Percentiles rank a stretch among this genome's conserved stretches.
Evolutionary conservation across 2,888 invertebrate genomes (phyloP).

Genomic region (Heliconius hortense): DNA sequence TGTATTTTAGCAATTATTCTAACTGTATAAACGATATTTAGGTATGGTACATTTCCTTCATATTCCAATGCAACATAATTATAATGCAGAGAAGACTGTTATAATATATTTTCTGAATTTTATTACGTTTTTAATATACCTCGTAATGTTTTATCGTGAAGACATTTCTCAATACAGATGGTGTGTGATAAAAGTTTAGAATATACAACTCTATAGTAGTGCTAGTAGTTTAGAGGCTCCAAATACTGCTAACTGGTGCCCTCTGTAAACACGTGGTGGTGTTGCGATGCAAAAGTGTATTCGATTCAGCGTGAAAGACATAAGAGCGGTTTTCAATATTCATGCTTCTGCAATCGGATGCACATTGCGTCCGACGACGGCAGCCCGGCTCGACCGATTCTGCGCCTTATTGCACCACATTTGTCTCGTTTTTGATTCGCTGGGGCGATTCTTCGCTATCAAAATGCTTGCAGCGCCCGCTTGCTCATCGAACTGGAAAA

Average conservation of each 20-base stretch:
- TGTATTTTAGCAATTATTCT: not conserved
- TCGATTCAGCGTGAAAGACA: constrained; percentile 65
- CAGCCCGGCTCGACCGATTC: constrained; percentile 52
- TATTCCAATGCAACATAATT: not conserved
- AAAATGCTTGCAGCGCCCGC: constrained; percentile 59
- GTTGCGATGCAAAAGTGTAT: constrained; percentile 58
- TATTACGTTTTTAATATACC: constrained; percentile 45
- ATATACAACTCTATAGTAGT: constrained; percentile 62
- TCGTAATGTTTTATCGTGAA: constrained; percentile 47
- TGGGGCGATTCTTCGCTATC: constrained; percentile 48
- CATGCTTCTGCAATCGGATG: constrained; percentile 66
- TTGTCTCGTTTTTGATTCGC: constrained; percentile 58
- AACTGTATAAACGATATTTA: not conserved
- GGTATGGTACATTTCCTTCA: not conserved
- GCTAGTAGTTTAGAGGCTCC: constrained; percentile 54
- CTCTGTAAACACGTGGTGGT: constrained; percentile 74
- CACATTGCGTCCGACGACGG: constrained; percentile 65
- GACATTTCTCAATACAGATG: constrained; percentile 38
- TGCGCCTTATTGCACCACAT: constrained; percentile 59
- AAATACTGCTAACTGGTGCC: constrained; percentile 59
- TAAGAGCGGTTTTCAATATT: constrained; percentile 78
- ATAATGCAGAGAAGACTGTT: constrained; percentile 45
- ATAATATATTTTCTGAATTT: constrained; percentile 46
- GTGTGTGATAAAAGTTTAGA: constrained; percentile 54
- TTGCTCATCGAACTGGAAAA: constrained; percentile 43